Conservation (phyloP, 2,888 invertebrate species). For the Dromius quadrimaculatus region DNA sequence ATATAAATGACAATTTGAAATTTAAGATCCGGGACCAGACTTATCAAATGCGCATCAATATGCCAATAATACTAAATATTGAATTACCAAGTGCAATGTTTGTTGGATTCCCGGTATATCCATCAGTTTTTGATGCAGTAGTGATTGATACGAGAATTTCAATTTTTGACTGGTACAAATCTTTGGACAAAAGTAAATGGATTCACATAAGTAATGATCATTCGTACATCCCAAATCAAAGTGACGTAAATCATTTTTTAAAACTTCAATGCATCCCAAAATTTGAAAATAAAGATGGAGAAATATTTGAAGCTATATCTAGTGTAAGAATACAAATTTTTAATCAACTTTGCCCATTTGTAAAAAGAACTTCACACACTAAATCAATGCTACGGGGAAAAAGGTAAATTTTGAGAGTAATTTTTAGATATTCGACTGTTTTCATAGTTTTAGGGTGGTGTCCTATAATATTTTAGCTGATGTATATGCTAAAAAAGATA, state of each 20-base stretch:
- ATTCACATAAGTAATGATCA: slow-evolving; percentile 69
- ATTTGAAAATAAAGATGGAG: slow-evolving; percentile 69
- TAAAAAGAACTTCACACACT: slow-evolving; percentile 79
- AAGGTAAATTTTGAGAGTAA: slow-evolving; percentile 65
- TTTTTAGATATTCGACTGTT: background rate
- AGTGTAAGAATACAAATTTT: slow-evolving; percentile 74
- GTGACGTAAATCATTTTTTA: slow-evolving; percentile 75
- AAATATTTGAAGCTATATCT: slow-evolving; percentile 71
- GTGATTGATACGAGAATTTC: slow-evolving; percentile 71
- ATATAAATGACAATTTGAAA: background rate
- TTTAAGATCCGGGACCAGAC: slow-evolving; percentile 60
- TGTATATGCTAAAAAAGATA: slow-evolving; percentile 81
- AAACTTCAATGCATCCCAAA: slow-evolving; percentile 71
- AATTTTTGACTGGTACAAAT: slow-evolving; percentile 76
- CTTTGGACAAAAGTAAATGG: slow-evolving; percentile 68
- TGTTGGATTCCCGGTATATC: slow-evolving; percentile 79
- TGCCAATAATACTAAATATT: slow-evolving; percentile 76
- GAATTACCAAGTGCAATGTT: slow-evolving; percentile 76
- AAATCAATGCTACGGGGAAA: slow-evolving; percentile 68
- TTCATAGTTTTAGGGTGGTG: slow-evolving; percentile 77
- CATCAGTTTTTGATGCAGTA: slow-evolving; percentile 73
- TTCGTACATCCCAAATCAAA: slow-evolving; percentile 70
- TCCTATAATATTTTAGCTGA: slow-evolving; percentile 92
- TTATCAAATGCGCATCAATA: slow-evolving; percentile 76
- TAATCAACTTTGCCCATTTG: slow-evolving; percentile 82